A percentile compares a stretch with the other conserved stretches of the same genome.
These are phyloP conservation scores for Macroteleia sp. DNA, from an alignment of 2,888 invertebrate species.

Conservation along the genomic window DNA sequence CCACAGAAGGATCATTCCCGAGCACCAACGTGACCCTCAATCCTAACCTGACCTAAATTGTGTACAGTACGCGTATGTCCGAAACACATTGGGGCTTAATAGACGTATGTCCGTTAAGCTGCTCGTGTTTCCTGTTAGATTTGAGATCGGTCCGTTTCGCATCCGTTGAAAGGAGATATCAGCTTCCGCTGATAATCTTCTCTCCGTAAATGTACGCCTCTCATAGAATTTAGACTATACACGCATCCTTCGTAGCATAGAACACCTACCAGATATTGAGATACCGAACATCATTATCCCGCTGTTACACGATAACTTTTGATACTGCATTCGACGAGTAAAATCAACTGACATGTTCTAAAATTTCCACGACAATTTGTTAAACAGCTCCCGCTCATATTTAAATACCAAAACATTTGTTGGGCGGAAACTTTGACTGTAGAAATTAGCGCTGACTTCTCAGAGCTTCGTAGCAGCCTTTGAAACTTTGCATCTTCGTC, in stretches of 20 bases:
- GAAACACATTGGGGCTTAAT: constrained; percentile 66
- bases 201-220: constrained; percentile 38
- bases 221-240: constrained; percentile 22
- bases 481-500: constrained; percentile 49
- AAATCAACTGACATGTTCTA: neutral
- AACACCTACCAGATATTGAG: constrained; percentile 5
- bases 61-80: constrained; percentile 66
- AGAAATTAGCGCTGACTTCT: constrained; percentile 55
- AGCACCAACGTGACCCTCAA: constrained; percentile 72
- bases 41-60: constrained; percentile 78
- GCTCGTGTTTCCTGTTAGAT: constrained; percentile 71
- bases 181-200: constrained; percentile 61
- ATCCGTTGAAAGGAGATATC: constrained; percentile 61
- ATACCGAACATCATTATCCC: constrained; percentile 11
- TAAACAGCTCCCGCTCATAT: constrained; percentile 17
- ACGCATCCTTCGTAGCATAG: constrained; percentile 1
- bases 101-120: constrained; percentile 77
- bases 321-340: neutral
- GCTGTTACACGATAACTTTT: constrained; percentile 9
- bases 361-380: constrained; percentile 15
- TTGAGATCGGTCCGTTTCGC: constrained; percentile 55
- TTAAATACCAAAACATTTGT: constrained; percentile 44
- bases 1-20: constrained; percentile 76
- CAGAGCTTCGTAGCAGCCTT: constrained; percentile 33
- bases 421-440: constrained; percentile 1